These are phyloP conservation scores for Telmatherina bonti DNA, from an alignment of 2,797 vertebrate genomes.

Conservation along the genomic window DNA sequence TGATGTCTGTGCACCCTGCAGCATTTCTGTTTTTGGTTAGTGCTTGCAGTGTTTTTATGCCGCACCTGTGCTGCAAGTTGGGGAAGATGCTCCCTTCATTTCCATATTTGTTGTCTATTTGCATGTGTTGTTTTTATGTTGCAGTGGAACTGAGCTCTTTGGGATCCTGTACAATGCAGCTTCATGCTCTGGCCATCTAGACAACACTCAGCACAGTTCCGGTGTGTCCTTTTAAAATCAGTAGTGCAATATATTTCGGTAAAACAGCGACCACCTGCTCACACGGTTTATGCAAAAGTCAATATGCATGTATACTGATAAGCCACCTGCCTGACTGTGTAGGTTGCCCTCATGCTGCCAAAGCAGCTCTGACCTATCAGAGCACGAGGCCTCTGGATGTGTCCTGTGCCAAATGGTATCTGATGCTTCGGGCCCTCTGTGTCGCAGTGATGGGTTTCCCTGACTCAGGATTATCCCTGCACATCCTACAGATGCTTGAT, in stretches of 20 bases:
- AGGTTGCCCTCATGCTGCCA: background rate
- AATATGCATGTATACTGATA: background rate
- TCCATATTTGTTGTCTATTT: constrained; percentile 11
- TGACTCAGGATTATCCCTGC: background rate
- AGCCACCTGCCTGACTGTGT: background rate
- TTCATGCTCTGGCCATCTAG: background rate
- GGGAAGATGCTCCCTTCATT: constrained; percentile 11
- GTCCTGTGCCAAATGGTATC: background rate
- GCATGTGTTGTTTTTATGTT: background rate
- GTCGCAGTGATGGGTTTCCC: background rate
- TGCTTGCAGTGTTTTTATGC: background rate
- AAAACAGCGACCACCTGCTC: background rate
- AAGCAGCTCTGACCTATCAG: background rate
- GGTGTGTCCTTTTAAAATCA: background rate
- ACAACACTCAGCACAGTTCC: background rate
- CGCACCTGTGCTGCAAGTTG: constrained; percentile 1
- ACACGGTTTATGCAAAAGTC: background rate
- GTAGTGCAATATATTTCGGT: background rate
- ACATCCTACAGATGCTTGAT: background rate
- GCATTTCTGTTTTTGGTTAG: background rate
- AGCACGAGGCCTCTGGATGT: background rate
- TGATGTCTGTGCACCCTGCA: background rate
- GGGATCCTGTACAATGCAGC: background rate
- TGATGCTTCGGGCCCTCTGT: background rate
- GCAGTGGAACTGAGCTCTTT: background rate